A percentile compares a stretch with the other conserved stretches of the same genome.
Evolutionary conservation across 37 sponge, comb jelly and placozoan species (phyloP).

Genomic region (Sycon ciliatum): DNA sequence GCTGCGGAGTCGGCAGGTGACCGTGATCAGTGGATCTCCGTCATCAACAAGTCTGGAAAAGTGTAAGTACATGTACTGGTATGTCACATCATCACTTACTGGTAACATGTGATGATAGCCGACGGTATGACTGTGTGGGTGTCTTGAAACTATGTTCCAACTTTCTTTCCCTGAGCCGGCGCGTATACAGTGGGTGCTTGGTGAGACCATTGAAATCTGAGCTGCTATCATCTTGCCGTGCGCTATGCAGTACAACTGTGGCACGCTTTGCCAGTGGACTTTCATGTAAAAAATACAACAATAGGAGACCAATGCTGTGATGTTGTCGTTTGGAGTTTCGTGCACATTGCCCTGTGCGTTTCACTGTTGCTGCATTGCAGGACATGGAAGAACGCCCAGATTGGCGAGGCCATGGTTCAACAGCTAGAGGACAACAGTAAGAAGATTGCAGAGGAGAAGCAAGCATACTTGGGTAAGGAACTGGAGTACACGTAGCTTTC

Average conservation of each 20-base stretch:
- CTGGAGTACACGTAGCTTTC: too few species aligned
- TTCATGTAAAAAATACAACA: too few species aligned
- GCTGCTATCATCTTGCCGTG: neutral
- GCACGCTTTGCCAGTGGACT: too few species aligned
- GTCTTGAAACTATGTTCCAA: too few species aligned
- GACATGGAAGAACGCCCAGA: slow-evolving; percentile 91
- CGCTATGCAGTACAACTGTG: neutral
- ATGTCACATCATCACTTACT: neutral
- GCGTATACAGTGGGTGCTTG: too few species aligned
- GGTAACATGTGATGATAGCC: too few species aligned
- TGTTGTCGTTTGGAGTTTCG: too few species aligned
- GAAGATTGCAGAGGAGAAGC: slow-evolving; percentile 60
- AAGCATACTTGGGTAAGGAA: slow-evolving; percentile 65
- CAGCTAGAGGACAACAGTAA: slow-evolving; percentile 70
- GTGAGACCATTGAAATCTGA: too few species aligned
- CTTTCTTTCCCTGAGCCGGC: too few species aligned
- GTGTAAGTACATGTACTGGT: slow-evolving; percentile 54
- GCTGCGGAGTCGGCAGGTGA: slow-evolving; percentile 67
- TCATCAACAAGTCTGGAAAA: slow-evolving; percentile 61
- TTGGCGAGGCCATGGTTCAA: slow-evolving; percentile 72
- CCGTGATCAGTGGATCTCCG: slow-evolving; percentile 51
- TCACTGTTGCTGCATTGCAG: slow-evolving; percentile 26
- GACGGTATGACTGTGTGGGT: too few species aligned
- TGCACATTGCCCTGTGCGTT: too few species aligned
- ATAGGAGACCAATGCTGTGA: too few species aligned